Evolutionary conservation across 2,888 invertebrate genomes (phyloP), one percentile per base, ranked within the genome.

Genomic region (Epistrophe eligans): DNA sequence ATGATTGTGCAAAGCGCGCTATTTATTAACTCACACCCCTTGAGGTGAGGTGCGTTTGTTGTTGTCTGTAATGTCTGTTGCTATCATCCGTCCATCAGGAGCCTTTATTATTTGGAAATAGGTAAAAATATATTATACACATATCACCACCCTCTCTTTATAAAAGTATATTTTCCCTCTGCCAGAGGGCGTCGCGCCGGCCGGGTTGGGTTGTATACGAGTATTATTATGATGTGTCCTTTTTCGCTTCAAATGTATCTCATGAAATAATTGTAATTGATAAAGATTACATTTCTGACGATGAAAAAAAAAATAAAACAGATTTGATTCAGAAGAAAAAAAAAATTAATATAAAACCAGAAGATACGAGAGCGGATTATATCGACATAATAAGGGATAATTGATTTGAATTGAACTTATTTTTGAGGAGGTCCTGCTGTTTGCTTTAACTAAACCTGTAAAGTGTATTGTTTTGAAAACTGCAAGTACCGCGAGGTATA

Each of bases 191-290:
- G 8, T 64, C 55, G 32, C 15, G 55, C 70, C 58, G 67, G 48
- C 70, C 55, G 32, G 24, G 55, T 74, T 64, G 67, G 48, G 70
- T 74, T 77, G 66, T 50, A 48, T 57, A 38, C 48, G 15, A 17
- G 19, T 28, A 62, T 64, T 48, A 48, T 66, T 66, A 66, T 48
- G 11, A 66, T 48, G 66, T 77, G 70, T 72, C 76, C 82, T 70
- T 82, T 77, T 74, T 82, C 76, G 79, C 87, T 71, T 83, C 79
- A 83, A 87, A 79, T 76, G 83, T 83, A 82, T 79, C 66, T 82
- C 82, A 87, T 87, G 85, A 87, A 87, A 80, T 87, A 79, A 88
- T 90, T 90, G 88, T 90, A 91, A 91, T 91, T 91, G 91, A 89
- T 91, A 89, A 80, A 89, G 89, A 89, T 91, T 90, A 89, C 80